Evolutionary conservation across 2,888 invertebrate species (phyloP).

Genomic region (Eledone cirrhosa): DNA sequence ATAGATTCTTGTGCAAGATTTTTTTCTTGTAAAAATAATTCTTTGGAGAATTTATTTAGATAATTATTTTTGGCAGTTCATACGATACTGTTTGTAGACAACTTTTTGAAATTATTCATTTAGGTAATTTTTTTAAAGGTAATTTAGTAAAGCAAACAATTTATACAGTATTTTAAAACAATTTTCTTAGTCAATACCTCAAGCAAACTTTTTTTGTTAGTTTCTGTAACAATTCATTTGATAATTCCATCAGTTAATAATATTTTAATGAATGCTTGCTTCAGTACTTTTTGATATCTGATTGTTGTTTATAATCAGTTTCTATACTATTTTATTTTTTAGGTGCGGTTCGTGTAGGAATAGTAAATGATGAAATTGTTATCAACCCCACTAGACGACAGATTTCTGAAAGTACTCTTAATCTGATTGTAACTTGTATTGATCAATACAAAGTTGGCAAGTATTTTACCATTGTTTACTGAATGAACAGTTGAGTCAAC

Average conservation of each 20-base stretch:
- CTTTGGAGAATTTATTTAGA: no score
- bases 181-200: not conserved
- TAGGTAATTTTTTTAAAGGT: no score
- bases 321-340: conserved; percentile 19
- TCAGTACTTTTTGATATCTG: not conserved
- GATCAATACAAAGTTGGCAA: conserved; percentile 58
- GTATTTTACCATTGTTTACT: conserved; percentile 34
- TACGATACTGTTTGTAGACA: no score
- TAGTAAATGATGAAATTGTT: conserved; percentile 77
- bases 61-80: no score
- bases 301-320: not conserved
- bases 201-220: no score
- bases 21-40: no score
- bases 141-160: not conserved
- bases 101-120: no score
- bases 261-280: not conserved
- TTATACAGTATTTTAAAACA: not conserved
- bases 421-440: conserved; percentile 81
- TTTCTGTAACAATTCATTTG: no score
- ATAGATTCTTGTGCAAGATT: no score
- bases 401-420: conserved; percentile 78
- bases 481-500: not conserved
- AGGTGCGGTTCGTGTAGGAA: conserved; percentile 87
- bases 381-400: conserved; percentile 89
- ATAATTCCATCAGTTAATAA: not conserved